phyloP scores from a whole-genome alignment of 2,888 invertebrate species.

The Dasysyrphus tricinctus region DNA sequence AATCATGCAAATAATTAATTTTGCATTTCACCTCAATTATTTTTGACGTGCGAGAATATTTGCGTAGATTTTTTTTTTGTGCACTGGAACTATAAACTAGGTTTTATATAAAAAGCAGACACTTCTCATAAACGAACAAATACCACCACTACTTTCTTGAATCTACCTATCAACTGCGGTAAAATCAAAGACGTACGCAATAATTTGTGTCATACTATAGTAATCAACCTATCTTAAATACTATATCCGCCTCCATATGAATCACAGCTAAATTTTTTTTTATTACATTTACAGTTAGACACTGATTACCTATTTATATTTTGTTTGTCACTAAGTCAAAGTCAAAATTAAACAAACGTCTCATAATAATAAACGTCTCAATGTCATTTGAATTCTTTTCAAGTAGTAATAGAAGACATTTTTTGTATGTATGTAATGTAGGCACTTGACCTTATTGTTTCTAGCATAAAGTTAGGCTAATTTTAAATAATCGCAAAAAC shows the following conservation, averaged over 20 bases:
- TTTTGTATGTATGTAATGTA: background rate
- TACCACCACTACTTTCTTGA: no score
- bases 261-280: background rate
- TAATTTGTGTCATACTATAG: background rate
- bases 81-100: no score
- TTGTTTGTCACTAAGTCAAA: background rate
- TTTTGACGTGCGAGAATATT: no score
- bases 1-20: no score
- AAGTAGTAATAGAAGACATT: background rate
- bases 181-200: background rate
- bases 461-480: no score
- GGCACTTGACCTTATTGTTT: background rate
- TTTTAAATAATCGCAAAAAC: no score
- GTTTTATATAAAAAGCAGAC: no score
- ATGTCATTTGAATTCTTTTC: background rate
- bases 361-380: slow-evolving; percentile 9
- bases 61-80: no score
- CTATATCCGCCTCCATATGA: background rate
- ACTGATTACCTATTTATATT: background rate
- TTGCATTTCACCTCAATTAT: no score
- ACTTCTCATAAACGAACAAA: background rate
- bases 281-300: background rate
- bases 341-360: background rate
- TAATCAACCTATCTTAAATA: background rate
- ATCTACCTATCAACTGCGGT: no score